phyloP scores from a whole-genome alignment of 2,113 vertebrate species.

The Oncorhynchus kisutch region DNA sequence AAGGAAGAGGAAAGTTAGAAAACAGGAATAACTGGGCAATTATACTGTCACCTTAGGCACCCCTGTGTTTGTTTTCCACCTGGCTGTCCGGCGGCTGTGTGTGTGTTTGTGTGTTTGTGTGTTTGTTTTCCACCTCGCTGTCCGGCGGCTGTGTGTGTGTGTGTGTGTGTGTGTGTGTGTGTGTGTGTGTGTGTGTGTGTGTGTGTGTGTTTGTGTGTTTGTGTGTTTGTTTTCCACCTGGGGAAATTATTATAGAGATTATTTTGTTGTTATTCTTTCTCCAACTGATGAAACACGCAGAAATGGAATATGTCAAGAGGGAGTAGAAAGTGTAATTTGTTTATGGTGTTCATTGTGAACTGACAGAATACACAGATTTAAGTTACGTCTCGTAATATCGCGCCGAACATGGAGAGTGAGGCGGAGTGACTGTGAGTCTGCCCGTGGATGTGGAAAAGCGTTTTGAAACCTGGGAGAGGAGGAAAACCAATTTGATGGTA shows the following conservation, averaged over 20 bases:
- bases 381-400: conserved; percentile 33
- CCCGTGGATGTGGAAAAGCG: conserved; percentile 30
- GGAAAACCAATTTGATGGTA: conserved; percentile 74
- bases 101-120: too few species aligned
- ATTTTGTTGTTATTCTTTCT: neutral
- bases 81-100: too few species aligned
- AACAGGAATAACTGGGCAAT: conserved; percentile 38
- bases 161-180: too few species aligned
- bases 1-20: conserved; percentile 42
- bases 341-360: conserved; percentile 11
- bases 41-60: conserved; percentile 15
- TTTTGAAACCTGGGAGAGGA: conserved; percentile 35
- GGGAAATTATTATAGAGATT: conserved; percentile 50
- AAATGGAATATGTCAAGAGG: conserved; percentile 32
- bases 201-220: too few species aligned
- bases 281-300: conserved; percentile 12
- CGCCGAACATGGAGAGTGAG: conserved; percentile 1
- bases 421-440: conserved; percentile 17
- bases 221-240: conserved; percentile 19
- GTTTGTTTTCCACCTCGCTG: too few species aligned
- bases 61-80: conserved; percentile 18
- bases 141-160: too few species aligned
- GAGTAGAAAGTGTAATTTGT: conserved; percentile 9
- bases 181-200: too few species aligned
- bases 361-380: conserved; percentile 20